phyloP scores from a whole-genome alignment of 2,113 vertebrate species.

The Macaca mulatta region DNA sequence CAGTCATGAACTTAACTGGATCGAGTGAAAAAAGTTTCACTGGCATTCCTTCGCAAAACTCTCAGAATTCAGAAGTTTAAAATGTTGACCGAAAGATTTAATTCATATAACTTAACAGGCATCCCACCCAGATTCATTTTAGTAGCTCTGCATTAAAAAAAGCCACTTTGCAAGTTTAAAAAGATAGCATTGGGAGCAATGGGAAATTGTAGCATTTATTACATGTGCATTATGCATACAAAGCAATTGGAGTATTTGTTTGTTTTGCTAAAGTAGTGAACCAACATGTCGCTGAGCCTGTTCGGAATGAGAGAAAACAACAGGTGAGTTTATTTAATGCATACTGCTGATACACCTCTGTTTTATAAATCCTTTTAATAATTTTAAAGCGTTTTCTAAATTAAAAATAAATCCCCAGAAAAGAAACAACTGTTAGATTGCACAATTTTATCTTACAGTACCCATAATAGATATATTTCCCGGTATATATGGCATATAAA shows the following conservation, averaged over 20 bases:
- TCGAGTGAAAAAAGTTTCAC: not conserved
- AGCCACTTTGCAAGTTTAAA: not conserved
- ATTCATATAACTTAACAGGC: not conserved
- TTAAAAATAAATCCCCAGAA: slow-evolving; percentile 65
- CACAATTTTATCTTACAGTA: slow-evolving; percentile 55
- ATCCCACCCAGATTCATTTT: slow-evolving; percentile 3
- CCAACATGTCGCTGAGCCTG: slow-evolving; percentile 72
- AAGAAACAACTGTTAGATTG: slow-evolving; percentile 37
- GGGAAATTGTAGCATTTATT: not conserved
- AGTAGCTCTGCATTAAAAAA: not conserved
- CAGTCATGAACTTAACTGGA: not conserved
- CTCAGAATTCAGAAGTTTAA: not conserved
- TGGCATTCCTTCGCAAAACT: slow-evolving; percentile 8
- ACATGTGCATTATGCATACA: slow-evolving; percentile 53
- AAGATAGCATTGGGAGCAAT: not conserved
- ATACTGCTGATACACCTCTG: slow-evolving; percentile 60
- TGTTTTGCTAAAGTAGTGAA: slow-evolving; percentile 75
- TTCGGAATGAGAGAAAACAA: slow-evolving; percentile 55
- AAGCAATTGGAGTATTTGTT: slow-evolving; percentile 67
- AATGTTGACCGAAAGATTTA: slow-evolving; percentile 52
- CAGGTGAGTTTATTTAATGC: slow-evolving; percentile 74
- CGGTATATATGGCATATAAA: slow-evolving; percentile 29
- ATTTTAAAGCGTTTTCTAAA: slow-evolving; percentile 66
- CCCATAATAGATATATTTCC: slow-evolving; percentile 39
- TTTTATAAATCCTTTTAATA: slow-evolving; percentile 68